Evolutionary conservation across 1,140 invertebrate species (phyloP).

Genomic region (Drosophila pectinifera): DNA sequence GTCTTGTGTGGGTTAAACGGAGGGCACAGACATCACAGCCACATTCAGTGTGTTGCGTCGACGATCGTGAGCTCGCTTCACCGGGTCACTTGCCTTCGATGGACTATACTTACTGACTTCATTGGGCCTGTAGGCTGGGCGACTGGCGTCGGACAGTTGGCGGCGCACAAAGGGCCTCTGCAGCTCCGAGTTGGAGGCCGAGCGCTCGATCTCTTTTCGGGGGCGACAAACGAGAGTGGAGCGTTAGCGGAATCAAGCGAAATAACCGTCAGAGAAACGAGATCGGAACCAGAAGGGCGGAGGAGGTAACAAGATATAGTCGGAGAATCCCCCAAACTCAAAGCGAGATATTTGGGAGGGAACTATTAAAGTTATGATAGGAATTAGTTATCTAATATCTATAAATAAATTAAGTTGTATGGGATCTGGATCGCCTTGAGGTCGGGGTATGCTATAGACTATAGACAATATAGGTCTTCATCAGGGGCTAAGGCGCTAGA

Average conservation of each 20-base stretch:
- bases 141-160: slow-evolving; percentile 62
- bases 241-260: slow-evolving; percentile 37
- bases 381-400: too few species aligned
- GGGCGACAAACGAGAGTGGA: slow-evolving; percentile 52
- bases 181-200: slow-evolving; percentile 76
- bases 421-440: neutral
- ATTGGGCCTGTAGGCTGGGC: slow-evolving; percentile 79
- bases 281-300: neutral
- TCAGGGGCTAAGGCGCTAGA: neutral
- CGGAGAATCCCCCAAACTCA: slow-evolving; percentile 10
- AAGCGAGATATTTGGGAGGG: neutral
- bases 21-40: slow-evolving; percentile 23
- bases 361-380: too few species aligned
- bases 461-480: too few species aligned
- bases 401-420: neutral
- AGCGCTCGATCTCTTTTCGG: slow-evolving; percentile 75
- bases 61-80: slow-evolving; percentile 51
- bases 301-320: slow-evolving; percentile 18
- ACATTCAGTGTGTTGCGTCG: slow-evolving; percentile 53
- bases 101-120: slow-evolving; percentile 84
- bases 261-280: neutral
- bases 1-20: slow-evolving; percentile 1
- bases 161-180: slow-evolving; percentile 70
- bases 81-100: slow-evolving; percentile 44
- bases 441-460: neutral